Evolutionary conservation across 2,888 invertebrate genomes (phyloP), one percentile per base, ranked within the genome.

Genomic region (Pollenia angustigena): DNA sequence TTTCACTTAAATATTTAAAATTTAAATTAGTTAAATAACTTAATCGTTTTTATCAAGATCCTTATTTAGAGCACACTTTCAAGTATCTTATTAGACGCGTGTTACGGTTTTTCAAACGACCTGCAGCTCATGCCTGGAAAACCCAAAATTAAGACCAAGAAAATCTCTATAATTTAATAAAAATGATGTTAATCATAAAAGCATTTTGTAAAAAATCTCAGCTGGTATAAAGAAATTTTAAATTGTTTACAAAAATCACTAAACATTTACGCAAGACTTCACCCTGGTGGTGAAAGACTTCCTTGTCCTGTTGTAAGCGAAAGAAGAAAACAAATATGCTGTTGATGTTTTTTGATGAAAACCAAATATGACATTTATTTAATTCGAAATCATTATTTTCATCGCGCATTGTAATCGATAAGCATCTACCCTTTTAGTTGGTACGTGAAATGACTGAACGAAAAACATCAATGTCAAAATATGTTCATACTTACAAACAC

Each of bases 371-470:
- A 92, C 93, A 91, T 92, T 92, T 91, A 93, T 92, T 93, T 92
- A 92, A 93, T 92, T 92, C 90, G 89, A 90, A 92, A 91, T 91
- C 93, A 92, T 92, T 92, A 92, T 92, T 92, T 91, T 90, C 92
- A 90, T 89, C 91, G 89, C 89, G 89, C 90, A 89, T 88, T 89
- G 91, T 90, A 91, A 92, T 92, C 90, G 93, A 92, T 92, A 92
- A 91, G 90, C 89, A 92, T 92, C 93, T 91, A 89, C 91, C 90
- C 87, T 84, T 81, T 76, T 64, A 48, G 32, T 32, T 32, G 4
- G 40, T 16, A 69, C n/a, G 32, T 48, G 60, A 78, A 62, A 44
- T 54, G n/a, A 74, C 44, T 52, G 54, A 64, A 74, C 42, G 42
- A 32, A 60, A 40, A 74, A 64, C 74, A 46, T 74, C 68, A 79